These are phyloP conservation scores for Trachelus stipa DNA, from an alignment of 2,888 invertebrate species.

Conservation along the genomic window DNA sequence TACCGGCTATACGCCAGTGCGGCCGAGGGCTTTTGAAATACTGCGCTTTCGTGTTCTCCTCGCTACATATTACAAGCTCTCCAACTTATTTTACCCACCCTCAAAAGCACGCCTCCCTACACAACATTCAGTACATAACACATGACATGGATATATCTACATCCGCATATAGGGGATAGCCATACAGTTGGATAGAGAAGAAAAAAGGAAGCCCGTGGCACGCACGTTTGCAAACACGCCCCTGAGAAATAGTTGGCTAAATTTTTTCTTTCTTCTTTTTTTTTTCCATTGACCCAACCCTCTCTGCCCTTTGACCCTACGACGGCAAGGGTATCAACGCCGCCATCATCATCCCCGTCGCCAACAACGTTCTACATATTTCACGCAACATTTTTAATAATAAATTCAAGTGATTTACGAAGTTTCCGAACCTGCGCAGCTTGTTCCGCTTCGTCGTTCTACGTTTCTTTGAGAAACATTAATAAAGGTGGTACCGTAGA, in stretches of 20 bases:
- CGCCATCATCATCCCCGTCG: not conserved
- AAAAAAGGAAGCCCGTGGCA: not conserved
- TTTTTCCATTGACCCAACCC: not conserved
- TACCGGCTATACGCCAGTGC: conserved; percentile 29
- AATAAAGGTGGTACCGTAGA: not conserved
- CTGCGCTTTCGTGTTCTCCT: conserved; percentile 40
- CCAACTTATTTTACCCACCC: conserved; percentile 28
- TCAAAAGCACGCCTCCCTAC: conserved; percentile 18
- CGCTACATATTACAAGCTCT: conserved; percentile 29
- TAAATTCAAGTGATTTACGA: conserved; percentile 13
- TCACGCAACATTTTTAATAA: conserved; percentile 4
- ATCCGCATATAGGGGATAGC: not conserved
- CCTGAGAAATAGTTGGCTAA: conserved; percentile 2
- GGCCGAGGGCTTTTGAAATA: conserved; percentile 37
- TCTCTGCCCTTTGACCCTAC: not conserved
- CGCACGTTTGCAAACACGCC: not conserved
- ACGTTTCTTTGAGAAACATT: conserved; percentile 4
- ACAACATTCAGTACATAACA: not conserved
- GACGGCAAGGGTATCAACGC: not conserved
- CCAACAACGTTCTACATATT: conserved; percentile 8
- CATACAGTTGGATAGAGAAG: not conserved
- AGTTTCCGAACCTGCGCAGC: not conserved
- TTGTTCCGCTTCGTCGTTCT: conserved; percentile 9
- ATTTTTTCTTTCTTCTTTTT: not conserved
- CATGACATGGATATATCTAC: not conserved